These are phyloP conservation scores for Lapara coniferarum DNA, from an alignment of 2,888 invertebrate genomes.

Conservation along the genomic window DNA sequence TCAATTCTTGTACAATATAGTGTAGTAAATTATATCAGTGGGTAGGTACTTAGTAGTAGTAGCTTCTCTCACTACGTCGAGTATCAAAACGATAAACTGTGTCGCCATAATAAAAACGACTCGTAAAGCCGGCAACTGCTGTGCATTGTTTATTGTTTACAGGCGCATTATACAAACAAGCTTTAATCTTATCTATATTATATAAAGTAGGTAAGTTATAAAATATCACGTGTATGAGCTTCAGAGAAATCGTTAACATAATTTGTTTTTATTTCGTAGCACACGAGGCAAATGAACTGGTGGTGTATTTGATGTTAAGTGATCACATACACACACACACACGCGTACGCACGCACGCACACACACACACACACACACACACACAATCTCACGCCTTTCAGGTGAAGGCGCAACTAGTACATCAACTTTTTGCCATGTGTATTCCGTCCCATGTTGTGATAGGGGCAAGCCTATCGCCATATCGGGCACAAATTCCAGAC, in stretches of 20 bases:
- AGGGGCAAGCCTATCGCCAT: no score
- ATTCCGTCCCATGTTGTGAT: no score
- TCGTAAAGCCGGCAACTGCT: slow-evolving; percentile 18
- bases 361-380: no score
- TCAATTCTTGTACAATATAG: no score
- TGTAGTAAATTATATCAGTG: no score
- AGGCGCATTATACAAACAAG: slow-evolving; percentile 2
- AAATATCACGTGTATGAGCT: background rate
- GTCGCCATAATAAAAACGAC: slow-evolving; percentile 8
- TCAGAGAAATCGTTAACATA: background rate
- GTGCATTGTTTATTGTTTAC: slow-evolving; percentile 19
- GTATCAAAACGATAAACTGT: slow-evolving; percentile 2
- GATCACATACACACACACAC: background rate
- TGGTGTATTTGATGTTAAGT: background rate
- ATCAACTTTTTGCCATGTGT: no score
- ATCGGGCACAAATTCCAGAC: no score
- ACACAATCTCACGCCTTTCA: no score
- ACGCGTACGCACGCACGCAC: no score
- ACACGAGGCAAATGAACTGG: background rate
- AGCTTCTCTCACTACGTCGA: background rate
- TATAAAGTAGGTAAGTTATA: slow-evolving; percentile 4
- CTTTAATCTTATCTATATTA: slow-evolving; percentile 17
- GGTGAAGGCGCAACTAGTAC: no score
- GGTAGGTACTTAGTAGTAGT: no score
- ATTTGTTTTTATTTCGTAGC: background rate